Conservation (phyloP, 1,140 invertebrate species). For the Tetramorium alpestre region DNA sequence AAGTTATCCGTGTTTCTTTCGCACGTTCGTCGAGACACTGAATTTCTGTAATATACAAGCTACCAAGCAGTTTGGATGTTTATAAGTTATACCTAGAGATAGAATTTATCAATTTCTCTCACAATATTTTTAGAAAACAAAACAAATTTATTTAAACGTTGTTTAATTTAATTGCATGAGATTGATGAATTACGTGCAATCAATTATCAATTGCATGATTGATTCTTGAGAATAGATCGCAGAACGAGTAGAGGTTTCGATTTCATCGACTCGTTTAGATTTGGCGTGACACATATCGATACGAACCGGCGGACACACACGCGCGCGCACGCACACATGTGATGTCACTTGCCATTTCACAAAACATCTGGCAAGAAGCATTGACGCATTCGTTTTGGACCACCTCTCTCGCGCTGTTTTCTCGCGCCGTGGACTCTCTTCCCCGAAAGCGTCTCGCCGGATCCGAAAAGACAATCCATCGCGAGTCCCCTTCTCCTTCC, state of each 20-base stretch:
- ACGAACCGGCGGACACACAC: background rate
- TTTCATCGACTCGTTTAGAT: background rate
- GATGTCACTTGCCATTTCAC: conserved; percentile 39
- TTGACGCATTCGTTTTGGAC: conserved; percentile 29
- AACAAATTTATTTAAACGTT: background rate
- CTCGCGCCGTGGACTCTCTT: conserved; percentile 41
- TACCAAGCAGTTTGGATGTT: background rate
- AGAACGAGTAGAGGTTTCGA: background rate
- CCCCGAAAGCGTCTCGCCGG: conserved; percentile 32
- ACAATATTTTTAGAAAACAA: background rate
- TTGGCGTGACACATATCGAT: conserved; percentile 33
- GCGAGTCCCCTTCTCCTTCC: conserved; percentile 16
- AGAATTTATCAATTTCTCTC: background rate
- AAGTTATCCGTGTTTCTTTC: background rate
- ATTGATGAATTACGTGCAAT: background rate
- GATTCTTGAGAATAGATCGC: background rate
- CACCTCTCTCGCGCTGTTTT: conserved; percentile 26
- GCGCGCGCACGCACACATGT: background rate
- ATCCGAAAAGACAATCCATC: conserved; percentile 61
- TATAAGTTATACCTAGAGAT: background rate
- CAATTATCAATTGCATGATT: background rate
- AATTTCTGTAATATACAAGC: background rate
- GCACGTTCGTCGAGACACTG: background rate
- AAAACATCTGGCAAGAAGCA: conserved; percentile 40
- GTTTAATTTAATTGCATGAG: background rate